Evolutionary conservation across 2,797 vertebrate species (phyloP).

Genomic region (Emydoidea blandingii): DNA sequence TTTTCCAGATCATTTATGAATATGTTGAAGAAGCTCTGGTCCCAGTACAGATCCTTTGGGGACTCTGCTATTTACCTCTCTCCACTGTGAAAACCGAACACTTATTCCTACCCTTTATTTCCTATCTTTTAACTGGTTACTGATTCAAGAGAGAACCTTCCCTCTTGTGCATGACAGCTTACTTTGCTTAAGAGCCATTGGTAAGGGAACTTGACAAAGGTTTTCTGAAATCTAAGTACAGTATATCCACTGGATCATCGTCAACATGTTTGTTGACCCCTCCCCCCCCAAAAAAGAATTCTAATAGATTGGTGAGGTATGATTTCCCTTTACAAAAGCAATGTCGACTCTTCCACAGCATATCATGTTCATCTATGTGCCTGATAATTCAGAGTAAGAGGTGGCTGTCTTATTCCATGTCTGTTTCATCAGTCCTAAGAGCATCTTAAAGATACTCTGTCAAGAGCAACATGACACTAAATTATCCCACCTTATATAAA

Average conservation of each 20-base stretch:
- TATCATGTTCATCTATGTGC: background rate
- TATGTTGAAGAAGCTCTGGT: background rate
- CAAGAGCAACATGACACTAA: background rate
- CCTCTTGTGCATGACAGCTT: background rate
- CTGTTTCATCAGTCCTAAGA: background rate
- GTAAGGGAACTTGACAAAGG: background rate
- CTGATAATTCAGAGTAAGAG: background rate
- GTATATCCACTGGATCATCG: background rate
- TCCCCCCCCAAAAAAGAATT: no score
- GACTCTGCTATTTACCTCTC: background rate
- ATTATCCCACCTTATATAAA: background rate
- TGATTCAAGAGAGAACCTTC: background rate
- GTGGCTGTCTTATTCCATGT: rapidly evolving
- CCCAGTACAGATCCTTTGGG: background rate
- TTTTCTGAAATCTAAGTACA: background rate
- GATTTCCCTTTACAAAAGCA: background rate
- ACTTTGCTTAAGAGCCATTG: background rate
- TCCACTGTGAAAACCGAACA: background rate
- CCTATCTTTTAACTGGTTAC: background rate
- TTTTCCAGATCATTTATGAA: background rate
- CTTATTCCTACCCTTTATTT: background rate
- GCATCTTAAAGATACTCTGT: background rate
- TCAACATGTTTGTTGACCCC: background rate
- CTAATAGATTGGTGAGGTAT: background rate
- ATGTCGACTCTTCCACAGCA: background rate